These are phyloP conservation scores for Theodoxus fluviatilis DNA, from an alignment of 2,888 invertebrate genomes.

Conservation along the genomic window DNA sequence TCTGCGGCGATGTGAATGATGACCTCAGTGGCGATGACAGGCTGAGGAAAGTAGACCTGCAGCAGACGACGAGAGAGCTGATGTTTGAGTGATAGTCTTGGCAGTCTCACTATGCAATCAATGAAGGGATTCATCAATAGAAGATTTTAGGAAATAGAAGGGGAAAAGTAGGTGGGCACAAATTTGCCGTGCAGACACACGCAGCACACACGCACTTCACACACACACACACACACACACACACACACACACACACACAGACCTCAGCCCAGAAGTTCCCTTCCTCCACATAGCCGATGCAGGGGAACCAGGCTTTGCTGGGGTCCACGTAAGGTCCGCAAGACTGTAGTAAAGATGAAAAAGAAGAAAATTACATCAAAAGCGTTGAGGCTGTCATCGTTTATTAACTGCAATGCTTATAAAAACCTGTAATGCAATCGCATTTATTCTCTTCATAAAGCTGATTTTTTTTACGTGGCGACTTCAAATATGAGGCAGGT, in stretches of 20 bases:
- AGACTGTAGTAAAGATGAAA: conserved; percentile 32
- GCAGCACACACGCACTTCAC: conserved; percentile 7
- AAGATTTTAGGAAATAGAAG: too few relatives aligned
- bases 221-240: conserved; percentile 15
- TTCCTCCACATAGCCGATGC: conserved; percentile 33
- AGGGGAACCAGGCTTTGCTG: conserved; percentile 41
- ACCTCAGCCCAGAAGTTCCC: conserved; percentile 51
- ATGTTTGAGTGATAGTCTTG: neutral
- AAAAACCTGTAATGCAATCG: neutral
- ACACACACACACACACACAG: neutral
- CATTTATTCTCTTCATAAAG: too few relatives aligned
- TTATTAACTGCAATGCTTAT: neutral
- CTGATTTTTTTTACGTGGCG: too few relatives aligned
- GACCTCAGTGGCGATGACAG: conserved; percentile 50
- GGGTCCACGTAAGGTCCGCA: conserved; percentile 38
- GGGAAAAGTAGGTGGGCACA: too few relatives aligned
- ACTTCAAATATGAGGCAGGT: too few relatives aligned
- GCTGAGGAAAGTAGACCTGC: conserved; percentile 44
- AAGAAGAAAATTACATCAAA: neutral
- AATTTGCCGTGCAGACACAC: too few relatives aligned
- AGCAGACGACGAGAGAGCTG: neutral
- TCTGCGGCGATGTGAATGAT: conserved; percentile 52
- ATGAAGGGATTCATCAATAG: too few relatives aligned
- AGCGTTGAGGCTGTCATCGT: neutral
- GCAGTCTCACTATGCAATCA: too few relatives aligned